These are phyloP conservation scores for Dusona sp. DNA, from an alignment of 2,888 invertebrate genomes.

Conservation along the genomic window DNA sequence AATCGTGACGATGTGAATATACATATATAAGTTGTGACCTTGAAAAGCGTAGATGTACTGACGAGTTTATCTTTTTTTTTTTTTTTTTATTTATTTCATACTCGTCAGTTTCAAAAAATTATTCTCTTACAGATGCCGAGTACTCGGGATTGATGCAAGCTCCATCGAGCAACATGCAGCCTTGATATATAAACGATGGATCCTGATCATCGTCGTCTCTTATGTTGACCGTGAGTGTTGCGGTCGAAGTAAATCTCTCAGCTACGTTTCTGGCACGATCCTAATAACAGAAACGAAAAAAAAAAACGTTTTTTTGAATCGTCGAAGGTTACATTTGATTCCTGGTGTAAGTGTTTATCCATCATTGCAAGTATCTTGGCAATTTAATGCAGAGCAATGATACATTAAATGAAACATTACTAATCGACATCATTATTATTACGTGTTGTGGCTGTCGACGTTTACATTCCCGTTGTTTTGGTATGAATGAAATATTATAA, in stretches of 20 bases:
- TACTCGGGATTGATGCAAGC: conserved; percentile 96
- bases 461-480: background rate
- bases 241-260: conserved; percentile 92
- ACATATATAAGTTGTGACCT: background rate
- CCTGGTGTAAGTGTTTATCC: background rate
- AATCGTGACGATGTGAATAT: conserved; percentile 38
- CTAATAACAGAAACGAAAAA: conserved; percentile 84
- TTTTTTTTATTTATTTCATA: conserved; percentile 10
- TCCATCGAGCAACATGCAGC: conserved; percentile 92
- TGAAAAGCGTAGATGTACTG: background rate
- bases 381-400: no score
- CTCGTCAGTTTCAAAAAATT: conserved; percentile 28
- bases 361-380: background rate
- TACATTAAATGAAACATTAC: background rate
- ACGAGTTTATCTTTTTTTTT: background rate
- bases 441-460: background rate
- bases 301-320: conserved; percentile 17
- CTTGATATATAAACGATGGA: conserved; percentile 95
- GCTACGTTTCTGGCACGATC: conserved; percentile 93
- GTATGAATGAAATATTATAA: no score
- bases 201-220: conserved; percentile 96
- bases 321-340: no score
- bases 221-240: conserved; percentile 93
- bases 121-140: conserved; percentile 90
- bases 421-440: background rate